These are phyloP conservation scores for Crotalus tigris DNA, from an alignment of 2,113 vertebrate species.

Conservation along the genomic window DNA sequence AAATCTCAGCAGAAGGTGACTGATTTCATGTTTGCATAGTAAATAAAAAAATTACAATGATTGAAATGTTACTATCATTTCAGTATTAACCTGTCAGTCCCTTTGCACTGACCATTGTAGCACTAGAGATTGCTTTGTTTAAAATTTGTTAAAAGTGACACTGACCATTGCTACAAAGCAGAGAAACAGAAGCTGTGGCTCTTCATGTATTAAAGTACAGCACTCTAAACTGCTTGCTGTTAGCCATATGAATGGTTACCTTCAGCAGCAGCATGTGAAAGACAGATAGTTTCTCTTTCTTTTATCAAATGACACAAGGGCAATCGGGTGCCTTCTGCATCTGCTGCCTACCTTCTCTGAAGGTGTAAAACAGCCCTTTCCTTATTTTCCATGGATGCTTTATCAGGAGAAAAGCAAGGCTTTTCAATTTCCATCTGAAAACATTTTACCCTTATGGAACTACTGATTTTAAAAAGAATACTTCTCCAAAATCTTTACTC, in stretches of 20 bases:
- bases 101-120: not conserved
- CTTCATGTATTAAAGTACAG: not conserved
- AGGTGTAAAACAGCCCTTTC: not conserved
- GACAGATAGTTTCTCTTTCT: not conserved
- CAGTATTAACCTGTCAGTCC: not conserved
- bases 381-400: not conserved
- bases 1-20: not conserved
- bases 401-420: not conserved
- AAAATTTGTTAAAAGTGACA: not conserved
- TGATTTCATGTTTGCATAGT: not conserved
- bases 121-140: not conserved
- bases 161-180: not conserved
- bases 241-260: not conserved
- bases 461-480: not conserved
- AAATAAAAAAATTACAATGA: not conserved
- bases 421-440: not conserved
- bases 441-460: not conserved
- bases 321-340: no score
- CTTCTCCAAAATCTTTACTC: not conserved
- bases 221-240: not conserved
- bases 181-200: not conserved
- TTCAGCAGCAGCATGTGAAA: not conserved
- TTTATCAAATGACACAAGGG: not conserved
- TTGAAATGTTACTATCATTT: not conserved
- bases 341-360: not conserved